Base-by-base conservation (phyloP, 2,797 vertebrate species). In the Karalla daura region DNA sequence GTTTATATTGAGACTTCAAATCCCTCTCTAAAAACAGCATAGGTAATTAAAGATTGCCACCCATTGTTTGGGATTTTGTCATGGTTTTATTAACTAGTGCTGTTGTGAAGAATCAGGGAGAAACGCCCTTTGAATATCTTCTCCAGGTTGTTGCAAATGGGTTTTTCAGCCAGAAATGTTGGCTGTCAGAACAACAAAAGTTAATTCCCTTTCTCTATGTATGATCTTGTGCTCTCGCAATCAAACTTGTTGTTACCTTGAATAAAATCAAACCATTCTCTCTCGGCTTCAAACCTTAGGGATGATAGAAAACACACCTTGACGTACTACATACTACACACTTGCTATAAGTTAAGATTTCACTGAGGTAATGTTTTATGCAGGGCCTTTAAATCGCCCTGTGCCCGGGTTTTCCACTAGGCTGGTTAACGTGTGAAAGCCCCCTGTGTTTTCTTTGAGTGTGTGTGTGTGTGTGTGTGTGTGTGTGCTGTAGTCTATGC, bases 21-120 rank as follows among this genome's bases (percentile, higher is more conserved):
- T 65, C 66, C 18, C 32, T 56, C 68, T 35, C 53, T 39, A 78
- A 30, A 91, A 83, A 85, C 74, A 77, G n/a, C 35, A 33, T 25
- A 62, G 43, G 4, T 80, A 69, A 90, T 83, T 77, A 83, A 50
- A 63, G 62, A 60, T 59, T 28, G 17, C 66, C n/a, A 63, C 72
- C 71, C 23, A 8, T 24, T 32, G 37, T n/a, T 5, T 0, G 1
- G 39, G 7, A 12, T 63, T 59, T 60, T 43, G 45, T 62, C 6
- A 23, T 23, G 7, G 37, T 39, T 37, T 23, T 15, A 18, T 7
- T 41, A 30, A 60, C 7, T 13, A 2, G 35, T 37, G 54, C 40
- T 45, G 9, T 51, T 70, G 6, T 41, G n/a, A n/a, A n/a, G n/a
- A n/a, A n/a, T n/a, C n/a, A n/a, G 13, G 11, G n/a, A 9, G 17